Base-by-base conservation (phyloP, 2,888 invertebrate species). In the Apotomis capreana region DNA sequence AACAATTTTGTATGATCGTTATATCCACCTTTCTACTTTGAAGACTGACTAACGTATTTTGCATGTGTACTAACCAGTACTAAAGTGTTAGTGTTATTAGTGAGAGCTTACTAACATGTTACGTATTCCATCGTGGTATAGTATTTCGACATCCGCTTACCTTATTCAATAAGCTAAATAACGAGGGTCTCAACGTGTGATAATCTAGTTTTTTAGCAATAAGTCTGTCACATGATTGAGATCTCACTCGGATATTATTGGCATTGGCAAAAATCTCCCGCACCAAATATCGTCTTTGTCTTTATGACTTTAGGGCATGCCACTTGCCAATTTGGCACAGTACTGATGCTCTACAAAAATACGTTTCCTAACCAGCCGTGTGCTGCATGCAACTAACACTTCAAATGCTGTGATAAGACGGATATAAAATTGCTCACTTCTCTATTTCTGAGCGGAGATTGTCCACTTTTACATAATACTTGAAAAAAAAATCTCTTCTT, bases 301-400 rank as follows among this genome's bases (percentile, higher is more conserved):
- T 44, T 6, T 6, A 44, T 44, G 5, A 6, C 44, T 44, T 44
- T 44, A 8, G 8, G 5, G 1, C 44, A 10, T 49, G 49, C 3
- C 40, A 9, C 49, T 49, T 49, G 49, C 9, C 9, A 4, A 9
- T 10, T 12, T 49, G 49, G 9, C 49, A 10, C 9, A 49, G 9
- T 49, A 60, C 15, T 15, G 15, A 26, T 40, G 13, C 40, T 10
- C 10, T 3, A 26, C 52, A 44, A 15, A 52, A 54, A 55, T 59
- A 60, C 15, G 37, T 44, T 55, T 36, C 44, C 60, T 65, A 61
- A 71, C 61, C 4, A 0, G 67, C 67, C 0, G 57, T 61, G 60
- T 71, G 71, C 37, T 67, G 67, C 61, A 68, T 71, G 71, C 36
- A 37, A 68, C 62, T 71, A 49, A 71, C 40, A 67, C 51, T 54